Percentiles rank a stretch among this genome's conserved stretches.
These are phyloP conservation scores for Ectemnius continuus DNA, from an alignment of 2,888 invertebrate genomes.

Conservation along the genomic window DNA sequence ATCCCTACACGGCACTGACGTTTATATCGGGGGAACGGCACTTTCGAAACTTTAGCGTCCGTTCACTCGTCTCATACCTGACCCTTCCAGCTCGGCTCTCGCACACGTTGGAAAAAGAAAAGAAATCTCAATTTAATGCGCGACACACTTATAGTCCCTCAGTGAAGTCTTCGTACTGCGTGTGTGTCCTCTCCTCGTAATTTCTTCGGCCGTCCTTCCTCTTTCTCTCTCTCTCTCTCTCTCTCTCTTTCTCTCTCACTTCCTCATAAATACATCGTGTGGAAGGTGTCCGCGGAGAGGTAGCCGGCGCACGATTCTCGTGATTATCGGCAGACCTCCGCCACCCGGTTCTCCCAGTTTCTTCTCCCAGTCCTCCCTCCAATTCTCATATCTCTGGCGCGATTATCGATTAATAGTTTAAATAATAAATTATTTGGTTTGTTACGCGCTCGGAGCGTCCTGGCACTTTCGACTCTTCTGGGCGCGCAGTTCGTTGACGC, in stretches of 20 bases:
- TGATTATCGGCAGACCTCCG: too few species aligned
- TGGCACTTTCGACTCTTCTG: conserved; percentile 71
- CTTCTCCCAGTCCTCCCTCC: conserved; percentile 30
- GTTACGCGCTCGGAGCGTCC: conserved; percentile 77
- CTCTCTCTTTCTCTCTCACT: too few species aligned
- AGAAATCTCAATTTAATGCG: neutral
- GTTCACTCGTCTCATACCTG: conserved; percentile 15
- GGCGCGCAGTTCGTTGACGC: conserved; percentile 12
- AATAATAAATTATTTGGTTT: conserved; percentile 79
- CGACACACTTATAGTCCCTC: too few species aligned
- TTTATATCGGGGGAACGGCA: conserved; percentile 18
- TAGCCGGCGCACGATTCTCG: too few species aligned
- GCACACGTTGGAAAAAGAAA: conserved; percentile 27
- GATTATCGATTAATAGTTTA: conserved; percentile 66
- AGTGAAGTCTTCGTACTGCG: too few species aligned
- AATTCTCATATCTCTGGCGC: conserved; percentile 43
- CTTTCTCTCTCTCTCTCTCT: too few species aligned
- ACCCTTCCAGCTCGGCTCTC: conserved; percentile 11
- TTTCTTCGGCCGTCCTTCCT: neutral
- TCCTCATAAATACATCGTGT: too few species aligned
- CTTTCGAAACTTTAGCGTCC: conserved; percentile 26
- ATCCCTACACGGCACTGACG: conserved; percentile 39
- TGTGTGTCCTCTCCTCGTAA: neutral
- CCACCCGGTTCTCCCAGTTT: neutral
- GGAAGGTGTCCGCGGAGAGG: too few species aligned